A percentile compares a stretch with the other conserved stretches of the same genome.
phyloP scores from a whole-genome alignment of 2,888 invertebrate species.

The Pachydiplax longipennis region DNA sequence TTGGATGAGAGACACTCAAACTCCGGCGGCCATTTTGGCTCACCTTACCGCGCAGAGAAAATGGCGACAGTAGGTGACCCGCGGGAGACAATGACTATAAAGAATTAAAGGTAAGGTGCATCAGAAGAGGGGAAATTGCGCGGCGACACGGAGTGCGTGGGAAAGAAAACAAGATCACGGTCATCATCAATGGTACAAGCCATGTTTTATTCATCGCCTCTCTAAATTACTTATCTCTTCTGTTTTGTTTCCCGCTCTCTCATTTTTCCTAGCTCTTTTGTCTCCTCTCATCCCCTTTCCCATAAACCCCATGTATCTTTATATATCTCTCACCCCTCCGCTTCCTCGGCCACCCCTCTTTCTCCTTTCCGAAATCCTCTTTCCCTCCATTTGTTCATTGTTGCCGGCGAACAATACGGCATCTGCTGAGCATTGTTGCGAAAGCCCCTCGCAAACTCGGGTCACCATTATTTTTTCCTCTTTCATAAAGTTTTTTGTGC shows the following conservation, averaged over 20 bases:
- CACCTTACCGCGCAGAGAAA: not conserved
- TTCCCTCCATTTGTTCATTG: slow-evolving; percentile 8
- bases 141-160: not conserved
- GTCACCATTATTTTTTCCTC: not conserved
- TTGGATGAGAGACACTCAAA: slow-evolving; percentile 35
- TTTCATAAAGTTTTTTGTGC: slow-evolving; percentile 14
- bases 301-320: not conserved
- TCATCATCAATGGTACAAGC: slow-evolving; percentile 26
- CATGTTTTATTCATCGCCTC: slow-evolving; percentile 29
- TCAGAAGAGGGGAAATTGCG: not conserved
- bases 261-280: not conserved
- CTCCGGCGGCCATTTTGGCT: slow-evolving; percentile 32
- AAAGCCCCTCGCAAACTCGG: not conserved
- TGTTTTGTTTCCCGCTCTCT: not conserved
- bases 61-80: slow-evolving; percentile 39
- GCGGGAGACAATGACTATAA: slow-evolving; percentile 42
- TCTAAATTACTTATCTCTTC: slow-evolving; percentile 30
- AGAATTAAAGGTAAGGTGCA: slow-evolving; percentile 41
- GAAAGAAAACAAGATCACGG: not conserved
- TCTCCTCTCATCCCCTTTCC: not conserved
- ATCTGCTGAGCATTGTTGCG: slow-evolving; percentile 34
- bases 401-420: slow-evolving; percentile 33
- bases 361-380: not conserved
- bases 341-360: not conserved
- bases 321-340: not conserved